Base-by-base conservation (phyloP, 1,140 invertebrate genomes). In the Hesperophylax magnus region DNA sequence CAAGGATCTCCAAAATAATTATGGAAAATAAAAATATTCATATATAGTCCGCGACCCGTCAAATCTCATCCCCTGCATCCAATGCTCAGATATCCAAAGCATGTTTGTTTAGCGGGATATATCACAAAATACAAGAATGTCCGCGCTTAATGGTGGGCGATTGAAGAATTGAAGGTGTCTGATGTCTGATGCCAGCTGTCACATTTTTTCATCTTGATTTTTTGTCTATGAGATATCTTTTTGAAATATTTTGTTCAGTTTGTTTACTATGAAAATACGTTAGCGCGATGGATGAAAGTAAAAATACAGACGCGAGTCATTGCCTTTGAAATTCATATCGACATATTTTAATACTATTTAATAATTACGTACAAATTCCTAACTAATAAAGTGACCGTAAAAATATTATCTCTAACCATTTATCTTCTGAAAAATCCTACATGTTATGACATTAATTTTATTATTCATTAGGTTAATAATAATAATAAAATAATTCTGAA, bases 101-200 rank as follows among this genome's bases (percentile, higher is more conserved):
- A 31, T 81, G 56, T 81, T 81, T 81, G 77, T 77, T 81, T 81
- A 81, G 80, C 80, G 72, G 80, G 77, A 77, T 39, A 69, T 81
- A 77, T 77, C 80, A 81, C 74, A 77, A 81, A 81, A 81, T 81
- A 77, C 65, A 77, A 77, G 60, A 81, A 77, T 71, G 61, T 75
- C 72, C 39, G 39, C 1, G 39, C 39, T 47, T 47, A 67, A 77
- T 81, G 60, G 61, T 34, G 53, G 53, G 47, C 74, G 39, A 81
- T 77, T 81, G 79, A 54, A 52, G 78, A 56, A 61, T 34, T 47
- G 39, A 75, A 24, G 52, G 2, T 27, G 54, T 18, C 31, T 22
- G 74, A 5, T 27, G 54, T 18, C 31, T 22, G 74, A 60, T 58
- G 47, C 69, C 69, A 52, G 34, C 69, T 52, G 63, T 67, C 63